Base-by-base conservation (phyloP, 2,888 invertebrate genomes). In the Horisme vitalbata region DNA sequence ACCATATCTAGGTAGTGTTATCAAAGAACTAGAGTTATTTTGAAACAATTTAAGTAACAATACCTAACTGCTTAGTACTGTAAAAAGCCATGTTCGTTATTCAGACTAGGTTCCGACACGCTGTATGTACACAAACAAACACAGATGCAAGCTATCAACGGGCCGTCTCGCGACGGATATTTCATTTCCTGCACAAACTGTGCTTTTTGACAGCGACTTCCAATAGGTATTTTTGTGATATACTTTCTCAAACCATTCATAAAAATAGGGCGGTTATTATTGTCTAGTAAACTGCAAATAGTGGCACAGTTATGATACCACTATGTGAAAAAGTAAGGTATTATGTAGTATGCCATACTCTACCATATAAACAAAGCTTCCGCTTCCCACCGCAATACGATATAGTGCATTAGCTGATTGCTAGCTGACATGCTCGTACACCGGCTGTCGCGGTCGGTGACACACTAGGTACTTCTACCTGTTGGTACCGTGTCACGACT, bases 121-220 rank as follows among this genome's bases (percentile, higher is more conserved):
- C 20, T 20, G 20, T 20, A 7, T n/a, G 9, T 11, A n/a, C n/a
- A 26, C 2, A 11, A 10, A 26, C 4, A 5, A 4, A 26, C 5
- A 5, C 1, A n/a, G 5, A 2, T 6, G 26, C 6, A 1, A 26
- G 10, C 5, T 10, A 11, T 8, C 23, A 47, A 52, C 33, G 51
- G 46, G 46, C 26, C 6, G 33, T 28, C 43, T 45, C 44, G 44
- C 47, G 45, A 59, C 74, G 75, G 75, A 77, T 69, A 66, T 77
- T 74, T 68, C 66, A 76, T 75, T 75, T 78, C 78, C 75, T 65
- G 64, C 61, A 65, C 64, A 55, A 62, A 55, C 57, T 52, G 55
- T 53, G 51, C 50, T 57, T 41, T 35, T 32, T 20, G 44, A 37
- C 37, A 21, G 12, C 41, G 8, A 9, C 12, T 21, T 8, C 9